Conservation (phyloP, 2,888 invertebrate genomes). For the Melanotus villosus region DNA sequence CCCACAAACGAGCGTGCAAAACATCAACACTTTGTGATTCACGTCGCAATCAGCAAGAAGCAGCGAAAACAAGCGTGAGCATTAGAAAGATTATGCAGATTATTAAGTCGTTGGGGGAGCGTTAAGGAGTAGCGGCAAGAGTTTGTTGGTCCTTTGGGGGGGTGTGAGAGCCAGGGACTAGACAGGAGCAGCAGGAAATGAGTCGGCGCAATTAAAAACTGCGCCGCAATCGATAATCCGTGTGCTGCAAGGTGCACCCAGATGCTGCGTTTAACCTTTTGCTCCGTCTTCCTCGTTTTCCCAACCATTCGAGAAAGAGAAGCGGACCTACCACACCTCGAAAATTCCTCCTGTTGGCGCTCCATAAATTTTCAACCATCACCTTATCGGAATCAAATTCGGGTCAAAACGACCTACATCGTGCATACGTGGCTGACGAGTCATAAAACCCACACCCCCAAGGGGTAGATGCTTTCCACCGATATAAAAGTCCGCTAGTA, state of each 20-base stretch:
- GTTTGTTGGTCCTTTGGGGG: slow-evolving; percentile 26
- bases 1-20: slow-evolving; percentile 42
- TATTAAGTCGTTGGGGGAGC: slow-evolving; percentile 44
- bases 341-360: slow-evolving; percentile 5
- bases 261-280: slow-evolving; percentile 35
- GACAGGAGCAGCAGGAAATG: slow-evolving; percentile 48
- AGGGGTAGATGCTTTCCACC: slow-evolving; percentile 25
- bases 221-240: slow-evolving; percentile 60
- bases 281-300: not conserved
- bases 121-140: slow-evolving; percentile 29
- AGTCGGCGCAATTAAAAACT: slow-evolving; percentile 63
- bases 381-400: slow-evolving; percentile 16
- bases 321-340: slow-evolving; percentile 13
- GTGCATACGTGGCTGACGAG: slow-evolving; percentile 18
- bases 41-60: slow-evolving; percentile 41
- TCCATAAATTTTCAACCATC: slow-evolving; percentile 19
- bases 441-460: slow-evolving; percentile 31
- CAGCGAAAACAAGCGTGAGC: slow-evolving; percentile 36
- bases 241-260: slow-evolving; percentile 55
- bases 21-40: slow-evolving; percentile 43
- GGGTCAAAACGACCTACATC: slow-evolving; percentile 19
- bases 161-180: slow-evolving; percentile 29
- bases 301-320: not conserved
- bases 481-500: slow-evolving; percentile 40
- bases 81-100: slow-evolving; percentile 45